phyloP scores from a whole-genome alignment of 1,140 invertebrate species.

The Schlechtendalia chinensis region DNA sequence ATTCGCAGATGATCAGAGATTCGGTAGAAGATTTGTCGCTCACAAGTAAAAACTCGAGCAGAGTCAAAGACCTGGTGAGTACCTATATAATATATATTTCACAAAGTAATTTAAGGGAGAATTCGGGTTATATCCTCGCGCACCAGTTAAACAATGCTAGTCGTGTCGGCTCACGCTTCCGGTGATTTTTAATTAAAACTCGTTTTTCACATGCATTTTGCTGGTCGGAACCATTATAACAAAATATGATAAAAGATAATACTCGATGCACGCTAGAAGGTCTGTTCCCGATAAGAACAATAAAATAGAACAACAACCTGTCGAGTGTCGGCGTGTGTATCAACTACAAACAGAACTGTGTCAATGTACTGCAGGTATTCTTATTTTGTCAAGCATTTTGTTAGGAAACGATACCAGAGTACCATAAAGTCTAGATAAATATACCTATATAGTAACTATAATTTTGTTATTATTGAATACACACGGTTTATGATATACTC shows the following conservation, averaged over 20 bases:
- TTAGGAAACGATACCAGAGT: not conserved
- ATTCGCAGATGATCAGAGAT: conserved; percentile 28
- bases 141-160: conserved; percentile 7
- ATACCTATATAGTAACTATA: too few relatives aligned
- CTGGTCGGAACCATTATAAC: not conserved
- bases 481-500: too few relatives aligned
- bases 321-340: not conserved
- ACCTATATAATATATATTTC: not conserved
- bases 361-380: not conserved
- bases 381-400: not conserved
- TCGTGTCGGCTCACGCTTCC: conserved; percentile 14
- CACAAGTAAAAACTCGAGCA: conserved; percentile 25
- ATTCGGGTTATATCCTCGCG: not conserved
- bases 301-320: conserved; percentile 8
- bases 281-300: conserved; percentile 19
- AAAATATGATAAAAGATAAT: conserved; percentile 27
- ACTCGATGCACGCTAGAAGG: not conserved
- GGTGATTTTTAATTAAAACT: conserved; percentile 43
- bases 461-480: too few relatives aligned
- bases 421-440: too few relatives aligned
- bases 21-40: conserved; percentile 21
- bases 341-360: conserved; percentile 12
- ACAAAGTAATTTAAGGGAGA: not conserved
- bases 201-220: conserved; percentile 22
- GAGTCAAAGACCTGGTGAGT: conserved; percentile 48